Conservation (phyloP, 2,888 invertebrate species). For the Euproctis similis region DNA sequence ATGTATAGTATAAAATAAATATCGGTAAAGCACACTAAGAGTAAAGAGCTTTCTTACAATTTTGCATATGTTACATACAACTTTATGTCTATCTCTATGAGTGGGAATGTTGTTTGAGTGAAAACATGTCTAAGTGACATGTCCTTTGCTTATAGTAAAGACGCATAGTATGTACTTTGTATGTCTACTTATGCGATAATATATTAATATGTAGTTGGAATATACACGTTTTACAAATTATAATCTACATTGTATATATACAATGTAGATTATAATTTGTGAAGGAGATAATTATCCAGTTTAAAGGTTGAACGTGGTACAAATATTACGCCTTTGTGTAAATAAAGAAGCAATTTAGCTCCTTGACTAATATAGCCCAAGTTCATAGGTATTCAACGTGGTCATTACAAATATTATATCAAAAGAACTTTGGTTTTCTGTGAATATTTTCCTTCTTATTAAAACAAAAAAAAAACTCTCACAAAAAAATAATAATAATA, state of each 20-base stretch:
- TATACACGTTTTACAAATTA: too few species aligned
- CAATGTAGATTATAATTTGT: slow-evolving; percentile 7
- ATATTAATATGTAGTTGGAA: too few species aligned
- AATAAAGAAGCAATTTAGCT: too few species aligned
- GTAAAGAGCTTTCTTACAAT: slow-evolving; percentile 7
- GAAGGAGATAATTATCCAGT: slow-evolving; percentile 22
- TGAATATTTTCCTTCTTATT: too few species aligned
- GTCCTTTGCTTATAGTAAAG: slow-evolving; percentile 15
- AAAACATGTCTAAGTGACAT: slow-evolving; percentile 21
- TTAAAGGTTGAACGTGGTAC: slow-evolving; percentile 14
- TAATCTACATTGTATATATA: slow-evolving; percentile 2
- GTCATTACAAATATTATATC: too few species aligned
- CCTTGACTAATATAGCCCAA: too few species aligned
- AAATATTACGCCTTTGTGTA: slow-evolving; percentile 9
- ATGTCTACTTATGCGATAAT: neutral
- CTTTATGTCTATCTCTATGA: slow-evolving; percentile 16
- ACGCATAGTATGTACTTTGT: neutral
- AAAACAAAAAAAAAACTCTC: too few species aligned
- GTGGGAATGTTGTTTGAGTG: slow-evolving; percentile 30
- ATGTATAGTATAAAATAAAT: too few species aligned
- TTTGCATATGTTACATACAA: slow-evolving; percentile 20
- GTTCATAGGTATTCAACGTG: too few species aligned
- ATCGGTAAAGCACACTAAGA: too few species aligned
- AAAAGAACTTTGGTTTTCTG: too few species aligned
- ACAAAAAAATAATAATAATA: too few species aligned